Percentiles rank a stretch among this genome's conserved stretches.
Evolutionary conservation across 2,888 invertebrate genomes (phyloP).

Genomic region (Acrobasis consociella): DNA sequence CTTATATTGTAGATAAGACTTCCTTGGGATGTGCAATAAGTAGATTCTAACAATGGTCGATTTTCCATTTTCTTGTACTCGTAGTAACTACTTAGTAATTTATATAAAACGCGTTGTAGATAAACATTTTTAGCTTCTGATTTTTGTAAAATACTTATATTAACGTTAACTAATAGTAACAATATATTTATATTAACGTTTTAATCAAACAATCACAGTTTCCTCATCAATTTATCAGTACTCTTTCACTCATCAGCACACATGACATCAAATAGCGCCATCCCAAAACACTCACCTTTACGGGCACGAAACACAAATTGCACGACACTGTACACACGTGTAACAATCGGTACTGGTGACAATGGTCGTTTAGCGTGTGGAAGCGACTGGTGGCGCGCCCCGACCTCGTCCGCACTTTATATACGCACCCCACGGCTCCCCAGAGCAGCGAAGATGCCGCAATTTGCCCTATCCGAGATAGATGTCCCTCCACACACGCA

Average conservation of each 20-base stretch:
- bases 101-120: too few species aligned
- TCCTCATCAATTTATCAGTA: neutral
- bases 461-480: conserved; percentile 64
- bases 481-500: conserved; percentile 51
- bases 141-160: neutral
- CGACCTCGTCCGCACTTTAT: conserved; percentile 60
- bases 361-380: conserved; percentile 55
- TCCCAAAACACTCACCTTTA: conserved; percentile 55
- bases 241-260: neutral
- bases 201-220: neutral
- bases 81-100: too few species aligned
- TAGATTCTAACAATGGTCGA: too few species aligned
- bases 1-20: too few species aligned
- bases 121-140: neutral
- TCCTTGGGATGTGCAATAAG: too few species aligned
- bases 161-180: too few species aligned
- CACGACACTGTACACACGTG: conserved; percentile 61
- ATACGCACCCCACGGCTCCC: conserved; percentile 64
- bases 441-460: conserved; percentile 60
- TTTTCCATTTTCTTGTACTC: too few species aligned
- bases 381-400: conserved; percentile 70
- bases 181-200: neutral
- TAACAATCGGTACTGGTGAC: conserved; percentile 49
- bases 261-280: neutral
- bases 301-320: conserved; percentile 52